Percentiles rank a stretch among this genome's conserved stretches.
Evolutionary conservation across 2,797 vertebrate species (phyloP).

Genomic region (Hemibagrus guttatus): DNA sequence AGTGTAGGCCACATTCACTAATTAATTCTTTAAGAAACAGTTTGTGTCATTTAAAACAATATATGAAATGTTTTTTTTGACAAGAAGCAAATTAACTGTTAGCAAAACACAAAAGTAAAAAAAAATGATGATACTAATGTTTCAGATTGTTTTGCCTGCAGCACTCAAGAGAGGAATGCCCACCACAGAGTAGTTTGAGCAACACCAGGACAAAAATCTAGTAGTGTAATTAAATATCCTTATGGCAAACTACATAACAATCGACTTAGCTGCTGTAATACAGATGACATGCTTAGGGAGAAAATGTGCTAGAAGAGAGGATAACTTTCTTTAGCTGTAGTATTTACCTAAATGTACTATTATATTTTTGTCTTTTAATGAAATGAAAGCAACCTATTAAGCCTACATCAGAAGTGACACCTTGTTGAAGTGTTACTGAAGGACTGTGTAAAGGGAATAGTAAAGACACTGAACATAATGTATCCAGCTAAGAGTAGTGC

Average conservation of each 20-base stretch:
- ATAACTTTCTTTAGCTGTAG: too few relatives aligned
- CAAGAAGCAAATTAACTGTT: not conserved
- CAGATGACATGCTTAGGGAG: not conserved
- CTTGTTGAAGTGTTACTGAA: too few relatives aligned
- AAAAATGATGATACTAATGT: not conserved
- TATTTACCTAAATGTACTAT: too few relatives aligned
- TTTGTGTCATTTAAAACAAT: not conserved
- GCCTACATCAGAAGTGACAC: too few relatives aligned
- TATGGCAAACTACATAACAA: too few relatives aligned
- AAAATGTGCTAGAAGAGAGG: too few relatives aligned
- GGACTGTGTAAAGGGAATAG: too few relatives aligned
- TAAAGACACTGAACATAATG: too few relatives aligned
- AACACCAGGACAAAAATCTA: not conserved
- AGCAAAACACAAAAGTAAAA: not conserved
- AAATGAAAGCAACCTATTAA: too few relatives aligned
- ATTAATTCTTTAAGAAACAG: too few relatives aligned
- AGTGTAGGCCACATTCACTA: not conserved
- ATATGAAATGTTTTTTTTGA: not conserved
- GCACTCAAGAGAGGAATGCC: not conserved
- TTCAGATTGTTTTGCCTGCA: not conserved
- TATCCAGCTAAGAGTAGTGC: too few relatives aligned
- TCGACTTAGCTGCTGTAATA: not conserved
- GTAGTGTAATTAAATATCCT: not conserved
- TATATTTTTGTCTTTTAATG: too few relatives aligned
- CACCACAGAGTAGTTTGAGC: not conserved